Evolutionary conservation across 2,888 invertebrate species (phyloP).

Genomic region (Orthonevra nobilis): DNA sequence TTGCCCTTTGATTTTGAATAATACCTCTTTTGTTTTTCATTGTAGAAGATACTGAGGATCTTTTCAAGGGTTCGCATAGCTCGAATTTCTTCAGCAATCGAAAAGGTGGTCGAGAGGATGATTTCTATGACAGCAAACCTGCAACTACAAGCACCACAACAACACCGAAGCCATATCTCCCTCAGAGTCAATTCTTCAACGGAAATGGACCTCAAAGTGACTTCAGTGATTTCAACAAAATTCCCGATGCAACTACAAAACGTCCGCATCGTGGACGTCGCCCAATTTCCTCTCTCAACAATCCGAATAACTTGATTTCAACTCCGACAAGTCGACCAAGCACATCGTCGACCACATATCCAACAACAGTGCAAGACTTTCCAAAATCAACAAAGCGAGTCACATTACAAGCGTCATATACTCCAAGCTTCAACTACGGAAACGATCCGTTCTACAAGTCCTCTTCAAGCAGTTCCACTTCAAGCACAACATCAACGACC

Average conservation of each 20-base stretch:
- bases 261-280: slow-evolving; percentile 67
- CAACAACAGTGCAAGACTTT: slow-evolving; percentile 55
- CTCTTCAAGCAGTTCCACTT: slow-evolving; percentile 73
- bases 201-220: slow-evolving; percentile 76
- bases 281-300: slow-evolving; percentile 57
- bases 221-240: slow-evolving; percentile 76
- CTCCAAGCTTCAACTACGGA: slow-evolving; percentile 73
- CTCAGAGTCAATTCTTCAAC: slow-evolving; percentile 31
- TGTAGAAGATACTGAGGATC: slow-evolving; percentile 82
- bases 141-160: slow-evolving; percentile 72
- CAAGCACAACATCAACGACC: slow-evolving; percentile 65
- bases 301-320: slow-evolving; percentile 13
- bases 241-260: slow-evolving; percentile 71
- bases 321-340: slow-evolving; percentile 26
- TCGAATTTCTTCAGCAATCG: slow-evolving; percentile 88
- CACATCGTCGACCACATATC: slow-evolving; percentile 5
- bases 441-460: slow-evolving; percentile 64
- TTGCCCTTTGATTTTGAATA: too few relatives aligned
- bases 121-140: slow-evolving; percentile 80
- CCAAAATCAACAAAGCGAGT: slow-evolving; percentile 76
- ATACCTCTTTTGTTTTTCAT: slow-evolving; percentile 1
- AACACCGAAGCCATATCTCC: slow-evolving; percentile 28
- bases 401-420: slow-evolving; percentile 77
- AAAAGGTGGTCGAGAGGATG: slow-evolving; percentile 83
- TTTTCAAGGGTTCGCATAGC: slow-evolving; percentile 86